phyloP scores from a whole-genome alignment of 2,888 invertebrate genomes.

The Neoaliturus tenellus region DNA sequence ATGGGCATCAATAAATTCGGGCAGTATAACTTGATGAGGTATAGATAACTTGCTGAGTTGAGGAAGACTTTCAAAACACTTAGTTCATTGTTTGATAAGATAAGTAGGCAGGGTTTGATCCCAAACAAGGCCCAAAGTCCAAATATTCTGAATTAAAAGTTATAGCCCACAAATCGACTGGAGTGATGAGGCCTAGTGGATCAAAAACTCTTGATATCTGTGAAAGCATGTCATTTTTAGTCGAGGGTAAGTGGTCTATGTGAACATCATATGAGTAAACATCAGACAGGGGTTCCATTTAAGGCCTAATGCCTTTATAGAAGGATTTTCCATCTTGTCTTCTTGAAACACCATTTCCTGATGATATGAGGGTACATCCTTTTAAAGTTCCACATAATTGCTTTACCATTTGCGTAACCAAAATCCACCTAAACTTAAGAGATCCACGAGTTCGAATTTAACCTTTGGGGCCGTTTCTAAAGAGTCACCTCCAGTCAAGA shows the following conservation, averaged over 20 bases:
- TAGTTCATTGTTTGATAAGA: neutral
- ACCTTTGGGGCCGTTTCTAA: constrained; percentile 58
- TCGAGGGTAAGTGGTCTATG: too few species aligned
- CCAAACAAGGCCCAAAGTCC: constrained; percentile 65
- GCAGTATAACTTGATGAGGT: neutral
- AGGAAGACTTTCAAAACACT: neutral
- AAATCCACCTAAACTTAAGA: constrained; percentile 41
- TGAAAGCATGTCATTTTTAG: constrained; percentile 65
- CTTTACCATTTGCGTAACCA: constrained; percentile 55
- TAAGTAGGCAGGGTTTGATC: constrained; percentile 62
- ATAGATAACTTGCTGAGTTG: neutral
- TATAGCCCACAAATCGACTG: constrained; percentile 63
- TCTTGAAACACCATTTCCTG: too few species aligned
- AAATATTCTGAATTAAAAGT: constrained; percentile 64
- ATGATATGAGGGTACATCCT: too few species aligned
- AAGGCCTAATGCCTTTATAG: constrained; percentile 53
- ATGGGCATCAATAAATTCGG: neutral
- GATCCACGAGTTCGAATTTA: constrained; percentile 55
- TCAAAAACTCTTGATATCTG: too few species aligned
- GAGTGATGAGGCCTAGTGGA: constrained; percentile 64
- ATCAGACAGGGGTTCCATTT: constrained; percentile 55
- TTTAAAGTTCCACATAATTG: constrained; percentile 39
- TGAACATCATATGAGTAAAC: constrained; percentile 54
- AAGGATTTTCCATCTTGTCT: too few species aligned
- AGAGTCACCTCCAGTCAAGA: constrained; percentile 60